Conservation (phyloP, 2,888 invertebrate species). For the Volucella bombylans region DNA sequence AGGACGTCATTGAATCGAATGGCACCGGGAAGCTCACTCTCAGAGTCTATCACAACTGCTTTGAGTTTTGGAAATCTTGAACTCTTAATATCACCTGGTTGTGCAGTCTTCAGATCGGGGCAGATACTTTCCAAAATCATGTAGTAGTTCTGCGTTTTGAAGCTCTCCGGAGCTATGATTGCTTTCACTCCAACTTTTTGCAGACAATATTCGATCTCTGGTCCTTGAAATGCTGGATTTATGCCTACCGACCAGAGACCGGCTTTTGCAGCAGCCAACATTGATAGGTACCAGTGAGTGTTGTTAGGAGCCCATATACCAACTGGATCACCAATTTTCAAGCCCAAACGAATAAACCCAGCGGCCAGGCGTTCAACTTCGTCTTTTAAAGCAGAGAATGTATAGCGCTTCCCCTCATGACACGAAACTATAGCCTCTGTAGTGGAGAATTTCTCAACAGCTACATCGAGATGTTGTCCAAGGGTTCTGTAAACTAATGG, state of each 20-base stretch:
- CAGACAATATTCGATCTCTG: slow-evolving; percentile 88
- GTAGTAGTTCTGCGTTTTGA: slow-evolving; percentile 87
- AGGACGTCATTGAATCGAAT: slow-evolving; percentile 82
- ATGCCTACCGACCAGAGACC: slow-evolving; percentile 90
- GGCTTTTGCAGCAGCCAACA: slow-evolving; percentile 87
- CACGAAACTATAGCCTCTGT: slow-evolving; percentile 85
- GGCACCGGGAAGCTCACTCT: slow-evolving; percentile 82
- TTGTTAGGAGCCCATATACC: slow-evolving; percentile 92
- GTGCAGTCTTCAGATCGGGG: slow-evolving; percentile 84
- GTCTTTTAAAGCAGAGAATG: slow-evolving; percentile 83
- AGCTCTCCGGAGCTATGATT: slow-evolving; percentile 86
- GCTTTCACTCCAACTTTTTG: slow-evolving; percentile 88
- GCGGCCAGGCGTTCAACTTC: slow-evolving; percentile 87
- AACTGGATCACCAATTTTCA: slow-evolving; percentile 88
- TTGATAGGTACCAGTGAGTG: slow-evolving; percentile 89
- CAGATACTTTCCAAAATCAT: slow-evolving; percentile 85
- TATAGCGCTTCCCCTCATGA: slow-evolving; percentile 83
- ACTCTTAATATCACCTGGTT: slow-evolving; percentile 83
- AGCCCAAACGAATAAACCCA: slow-evolving; percentile 87
- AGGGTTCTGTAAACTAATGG: slow-evolving; percentile 84
- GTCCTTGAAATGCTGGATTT: slow-evolving; percentile 88
- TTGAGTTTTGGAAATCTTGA: slow-evolving; percentile 83
- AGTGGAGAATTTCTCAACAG: slow-evolving; percentile 84
- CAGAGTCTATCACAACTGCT: slow-evolving; percentile 85
- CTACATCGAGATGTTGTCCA: slow-evolving; percentile 84